A percentile compares a stretch with the other conserved stretches of the same genome.
Evolutionary conservation across 1,140 invertebrate genomes (phyloP).

Genomic region (Pinna nobilis): DNA sequence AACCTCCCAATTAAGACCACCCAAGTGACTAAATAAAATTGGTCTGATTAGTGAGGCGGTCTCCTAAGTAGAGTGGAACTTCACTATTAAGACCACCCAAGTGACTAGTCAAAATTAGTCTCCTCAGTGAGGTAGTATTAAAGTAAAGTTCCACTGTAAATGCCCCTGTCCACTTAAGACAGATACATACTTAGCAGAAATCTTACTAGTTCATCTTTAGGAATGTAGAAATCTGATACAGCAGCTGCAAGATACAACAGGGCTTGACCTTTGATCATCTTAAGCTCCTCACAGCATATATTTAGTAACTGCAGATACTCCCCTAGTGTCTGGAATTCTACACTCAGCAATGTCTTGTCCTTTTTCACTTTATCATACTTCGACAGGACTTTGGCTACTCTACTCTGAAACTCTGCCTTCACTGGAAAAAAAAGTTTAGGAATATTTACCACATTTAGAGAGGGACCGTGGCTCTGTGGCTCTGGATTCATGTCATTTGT

Average conservation of each 20-base stretch:
- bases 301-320: slow-evolving; percentile 96
- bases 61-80: no score
- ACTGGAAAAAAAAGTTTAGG: slow-evolving; percentile 64
- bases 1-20: no score
- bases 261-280: slow-evolving; percentile 80
- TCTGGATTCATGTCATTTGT: no score
- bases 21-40: no score
- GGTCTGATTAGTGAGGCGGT: no score
- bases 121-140: neutral
- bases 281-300: slow-evolving; percentile 85
- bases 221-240: slow-evolving; percentile 99
- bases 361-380: slow-evolving; percentile 52
- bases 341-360: slow-evolving; percentile 53
- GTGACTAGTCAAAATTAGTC: no score
- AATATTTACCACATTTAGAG: no score
- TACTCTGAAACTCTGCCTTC: slow-evolving; percentile 45
- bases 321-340: slow-evolving; percentile 79
- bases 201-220: slow-evolving; percentile 91
- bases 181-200: neutral
- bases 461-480: no score
- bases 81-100: no score
- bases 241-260: slow-evolving; percentile 97
- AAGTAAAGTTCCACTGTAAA: neutral
- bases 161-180: neutral
- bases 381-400: slow-evolving; percentile 43